phyloP scores from a whole-genome alignment of 92 coral and sea anemone genomes.

The Epizoanthus illoricatus region DNA sequence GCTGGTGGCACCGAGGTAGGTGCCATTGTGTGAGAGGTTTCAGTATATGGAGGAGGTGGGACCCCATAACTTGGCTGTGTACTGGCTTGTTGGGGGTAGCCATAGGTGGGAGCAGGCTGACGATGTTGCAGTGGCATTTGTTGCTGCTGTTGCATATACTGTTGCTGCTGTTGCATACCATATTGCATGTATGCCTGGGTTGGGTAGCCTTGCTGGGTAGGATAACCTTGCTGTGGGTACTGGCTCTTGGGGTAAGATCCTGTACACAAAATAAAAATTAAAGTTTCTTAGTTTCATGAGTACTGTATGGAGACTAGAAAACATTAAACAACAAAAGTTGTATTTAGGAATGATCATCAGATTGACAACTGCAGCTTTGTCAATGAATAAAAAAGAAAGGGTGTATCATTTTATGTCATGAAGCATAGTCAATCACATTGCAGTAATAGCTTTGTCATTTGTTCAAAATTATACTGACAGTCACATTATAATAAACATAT shows the following conservation, averaged over 20 bases:
- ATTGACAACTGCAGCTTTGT: too few species aligned
- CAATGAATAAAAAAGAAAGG: too few species aligned
- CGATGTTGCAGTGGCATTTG: conserved; percentile 27
- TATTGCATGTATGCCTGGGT: conserved; percentile 39
- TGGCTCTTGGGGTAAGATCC: conserved; percentile 24
- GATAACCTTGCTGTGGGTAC: conserved; percentile 20
- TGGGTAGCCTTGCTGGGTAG: conserved; percentile 38
- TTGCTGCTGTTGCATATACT: conserved; percentile 43
- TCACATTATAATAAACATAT: too few species aligned
- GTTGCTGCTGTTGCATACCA: conserved; percentile 47
- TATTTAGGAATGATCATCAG: too few species aligned
- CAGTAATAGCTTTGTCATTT: too few species aligned
- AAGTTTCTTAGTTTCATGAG: not conserved
- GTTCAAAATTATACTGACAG: too few species aligned
- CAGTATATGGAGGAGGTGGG: conserved; percentile 80
- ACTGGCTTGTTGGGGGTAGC: conserved; percentile 24
- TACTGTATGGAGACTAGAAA: not conserved
- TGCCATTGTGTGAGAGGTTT: conserved; percentile 36
- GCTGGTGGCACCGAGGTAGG: conserved; percentile 11
- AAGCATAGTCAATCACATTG: too few species aligned
- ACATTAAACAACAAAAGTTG: too few species aligned
- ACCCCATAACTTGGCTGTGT: conserved; percentile 56
- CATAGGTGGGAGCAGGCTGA: conserved; percentile 35
- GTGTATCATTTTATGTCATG: too few species aligned
- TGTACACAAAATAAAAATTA: not conserved